Evolutionary conservation across 2,888 invertebrate genomes (phyloP).

Genomic region (Cephus nigrinus): DNA sequence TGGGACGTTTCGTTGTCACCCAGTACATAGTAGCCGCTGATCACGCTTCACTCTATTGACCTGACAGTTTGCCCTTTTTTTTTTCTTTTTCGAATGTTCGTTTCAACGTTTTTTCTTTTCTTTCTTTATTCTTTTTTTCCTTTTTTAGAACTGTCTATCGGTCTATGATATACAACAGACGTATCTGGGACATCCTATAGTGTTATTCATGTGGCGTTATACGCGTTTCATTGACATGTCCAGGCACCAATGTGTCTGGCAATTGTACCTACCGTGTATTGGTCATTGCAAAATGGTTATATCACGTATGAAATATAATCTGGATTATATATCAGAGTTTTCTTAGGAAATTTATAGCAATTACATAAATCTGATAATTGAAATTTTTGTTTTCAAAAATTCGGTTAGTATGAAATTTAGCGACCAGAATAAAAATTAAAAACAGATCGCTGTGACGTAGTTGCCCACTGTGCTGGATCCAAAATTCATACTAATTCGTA

Average conservation of each 20-base stretch:
- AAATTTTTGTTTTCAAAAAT: too few relatives aligned
- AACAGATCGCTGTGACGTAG: not conserved
- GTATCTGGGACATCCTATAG: not conserved
- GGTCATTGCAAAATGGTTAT: not conserved
- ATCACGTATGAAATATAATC: not conserved
- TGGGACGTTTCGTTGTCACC: constrained; percentile 9
- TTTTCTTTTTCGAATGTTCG: not conserved
- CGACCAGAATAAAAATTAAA: not conserved
- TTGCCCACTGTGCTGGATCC: not conserved
- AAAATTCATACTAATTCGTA: not conserved
- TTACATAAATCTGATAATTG: not conserved
- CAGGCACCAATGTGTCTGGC: not conserved
- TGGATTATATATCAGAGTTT: not conserved
- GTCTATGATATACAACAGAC: not conserved
- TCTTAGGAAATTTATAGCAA: not conserved
- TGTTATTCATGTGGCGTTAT: not conserved
- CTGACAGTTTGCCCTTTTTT: not conserved
- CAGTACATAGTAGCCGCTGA: constrained; percentile 1
- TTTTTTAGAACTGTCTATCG: not conserved
- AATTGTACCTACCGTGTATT: not conserved
- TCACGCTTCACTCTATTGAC: not conserved
- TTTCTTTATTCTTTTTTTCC: not conserved
- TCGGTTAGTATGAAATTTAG: too few relatives aligned
- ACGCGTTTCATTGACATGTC: not conserved
- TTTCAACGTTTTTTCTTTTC: not conserved